Evolutionary conservation across 1,140 invertebrate species (phyloP).

Genomic region (Leptinotarsa lineolata): DNA sequence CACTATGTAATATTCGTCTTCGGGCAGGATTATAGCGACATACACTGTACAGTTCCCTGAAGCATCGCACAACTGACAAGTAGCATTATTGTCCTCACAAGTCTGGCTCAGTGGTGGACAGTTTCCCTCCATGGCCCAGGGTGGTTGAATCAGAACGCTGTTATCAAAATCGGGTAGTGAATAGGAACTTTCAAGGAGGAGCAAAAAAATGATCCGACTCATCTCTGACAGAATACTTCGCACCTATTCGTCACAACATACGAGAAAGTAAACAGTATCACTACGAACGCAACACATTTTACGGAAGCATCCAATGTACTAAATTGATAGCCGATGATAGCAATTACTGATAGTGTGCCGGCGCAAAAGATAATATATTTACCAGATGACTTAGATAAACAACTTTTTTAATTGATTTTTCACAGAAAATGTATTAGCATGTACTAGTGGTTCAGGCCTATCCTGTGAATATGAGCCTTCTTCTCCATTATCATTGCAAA

Average conservation of each 20-base stretch:
- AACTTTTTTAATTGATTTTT: conserved; percentile 28
- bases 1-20: conserved; percentile 43
- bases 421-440: conserved; percentile 9
- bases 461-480: too few species aligned
- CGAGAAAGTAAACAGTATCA: conserved; percentile 23
- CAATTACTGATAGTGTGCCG: conserved; percentile 44
- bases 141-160: conserved; percentile 16
- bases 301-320: conserved; percentile 39
- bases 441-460: too few species aligned
- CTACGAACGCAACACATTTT: conserved; percentile 41
- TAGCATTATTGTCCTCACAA: conserved; percentile 5
- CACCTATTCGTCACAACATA: conserved; percentile 11
- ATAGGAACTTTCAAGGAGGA: conserved; percentile 12
- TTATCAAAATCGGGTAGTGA: conserved; percentile 29
- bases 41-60: conserved; percentile 37
- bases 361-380: conserved; percentile 26
- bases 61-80: conserved; percentile 31
- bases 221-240: conserved; percentile 28
- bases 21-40: conserved; percentile 46
- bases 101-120: conserved; percentile 8
- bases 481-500: too few species aligned
- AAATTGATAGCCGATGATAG: conserved; percentile 42
- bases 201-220: conserved; percentile 27
- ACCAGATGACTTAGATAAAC: conserved; percentile 23
- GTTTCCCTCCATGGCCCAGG: conserved; percentile 30